Evolutionary conservation across 1,140 invertebrate genomes (phyloP), one percentile per base, ranked within the genome.

Genomic region (Macrostomum lignano): DNA sequence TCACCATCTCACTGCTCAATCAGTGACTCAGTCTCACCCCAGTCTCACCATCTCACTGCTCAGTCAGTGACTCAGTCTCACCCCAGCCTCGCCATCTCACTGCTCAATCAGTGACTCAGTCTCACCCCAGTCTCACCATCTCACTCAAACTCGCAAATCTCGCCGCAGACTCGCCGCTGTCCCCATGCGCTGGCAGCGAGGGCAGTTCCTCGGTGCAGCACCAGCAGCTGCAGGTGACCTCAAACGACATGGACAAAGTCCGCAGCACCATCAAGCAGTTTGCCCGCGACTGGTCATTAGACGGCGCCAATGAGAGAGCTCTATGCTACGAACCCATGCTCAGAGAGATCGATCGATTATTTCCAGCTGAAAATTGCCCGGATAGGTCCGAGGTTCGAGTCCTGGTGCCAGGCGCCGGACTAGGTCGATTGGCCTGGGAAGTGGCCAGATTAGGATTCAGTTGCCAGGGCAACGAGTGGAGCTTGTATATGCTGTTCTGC

Each of bases 401-500:
- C 36, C 53, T 94, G 35, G 79, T 93, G 17, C 82, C 86, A 13
- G 88, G 86, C 9, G 77, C 82, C 14, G 88, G 86, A 1, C 58
- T 96, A 3, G 84, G 82, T 2, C 60, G 88, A 36, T 60, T 96
- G 1, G 74, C 79, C 0, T 91, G 73, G 61, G 86, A 96, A 60
- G 70, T 96, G 9, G 79, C 82, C 0, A 66, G 64, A 38, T 58
- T 68, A 24, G 86, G 84, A 3, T 94, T 73, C 52, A 67, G 64
- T 5, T 88, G 81, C 46, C 75, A 93, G 60, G 88, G 84, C 39
- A 96, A 94, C 51, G 86, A 96, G 60, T 91, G 84, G 56, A 84
- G 77, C 23, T 65, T 93, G 2, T 91, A 84, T 48, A 94, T 96
- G 86, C 58, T 94, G 1, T 75, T 94, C 44, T 74, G 78, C 1